Evolutionary conservation across 2,888 invertebrate genomes (phyloP), one percentile per base, ranked within the genome.

Genomic region (Napeogenes inachia): DNA sequence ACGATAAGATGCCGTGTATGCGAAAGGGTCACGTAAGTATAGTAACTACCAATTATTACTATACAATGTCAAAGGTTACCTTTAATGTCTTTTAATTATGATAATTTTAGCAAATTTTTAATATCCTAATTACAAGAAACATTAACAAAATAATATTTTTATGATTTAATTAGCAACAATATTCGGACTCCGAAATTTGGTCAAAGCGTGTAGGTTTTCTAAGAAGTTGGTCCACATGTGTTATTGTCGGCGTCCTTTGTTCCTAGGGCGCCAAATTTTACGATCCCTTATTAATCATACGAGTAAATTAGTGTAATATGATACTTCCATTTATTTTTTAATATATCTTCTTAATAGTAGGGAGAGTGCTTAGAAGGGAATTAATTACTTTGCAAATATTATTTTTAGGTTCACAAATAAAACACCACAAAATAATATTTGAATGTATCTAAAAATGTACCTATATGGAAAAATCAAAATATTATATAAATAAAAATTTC

Each of bases 231-330:
- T 68, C 69, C 65, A 69, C 76, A 75, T 68, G 70, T 75, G 73
- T 70, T 64, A 6, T 66, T 75, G 76, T 76, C 81, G 79, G 80
- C 73, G 70, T 68, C 69, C 77, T 80, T 79, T 78, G 75, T 71
- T 60, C 57, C 66, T 67, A 68, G 68, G 72, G 75, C 73, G 71
- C 73, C 73, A 78, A 74, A 76, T 86, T 87, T 87, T 86, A 87
- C 80, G 80, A 74, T 66, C 69, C 66, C 70, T 75, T 82, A 85
- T 85, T 84, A 80, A 85, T 87, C 84, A 81, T 81, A 78, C 62
- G 42, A 60, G 57, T 65, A 64, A 68, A 69, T 71, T 68, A 65
- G 63, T 65, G 65, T 63, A 65, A 70, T 70, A 58, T 63, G 69
- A 68, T 68, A 62, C 58, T 62, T 53, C 60, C 65, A 56, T 59